phyloP scores from a whole-genome alignment of 2,888 invertebrate species.

The Drosophila macrospina region DNA sequence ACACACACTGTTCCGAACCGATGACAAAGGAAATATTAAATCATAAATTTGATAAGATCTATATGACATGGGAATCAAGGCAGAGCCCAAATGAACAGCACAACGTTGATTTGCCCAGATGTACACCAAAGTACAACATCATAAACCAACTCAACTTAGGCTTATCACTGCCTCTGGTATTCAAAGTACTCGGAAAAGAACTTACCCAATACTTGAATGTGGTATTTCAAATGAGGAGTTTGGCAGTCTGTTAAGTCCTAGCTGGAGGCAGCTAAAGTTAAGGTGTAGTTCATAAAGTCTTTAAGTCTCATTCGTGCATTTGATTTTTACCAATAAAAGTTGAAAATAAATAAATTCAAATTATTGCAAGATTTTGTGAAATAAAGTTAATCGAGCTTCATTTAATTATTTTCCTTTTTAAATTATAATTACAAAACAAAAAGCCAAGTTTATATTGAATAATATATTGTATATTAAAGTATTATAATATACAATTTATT shows the following conservation, averaged over 20 bases:
- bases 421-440: too few relatives aligned
- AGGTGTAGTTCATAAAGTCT: too few relatives aligned
- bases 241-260: neutral
- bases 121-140: neutral
- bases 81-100: neutral
- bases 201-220: neutral
- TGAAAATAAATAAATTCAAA: too few relatives aligned
- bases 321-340: too few relatives aligned
- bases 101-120: slow-evolving; percentile 1
- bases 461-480: too few relatives aligned
- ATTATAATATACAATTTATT: too few relatives aligned
- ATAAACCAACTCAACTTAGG: slow-evolving; percentile 4
- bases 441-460: too few relatives aligned
- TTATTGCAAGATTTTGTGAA: too few relatives aligned
- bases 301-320: too few relatives aligned
- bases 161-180: slow-evolving; percentile 1
- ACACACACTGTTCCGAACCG: neutral
- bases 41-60: slow-evolving; percentile 23
- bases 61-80: neutral
- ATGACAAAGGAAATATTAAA: slow-evolving; percentile 25
- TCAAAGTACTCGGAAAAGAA: neutral
- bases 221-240: neutral
- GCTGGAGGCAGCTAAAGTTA: neutral
- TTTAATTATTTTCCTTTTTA: too few relatives aligned
- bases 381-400: too few relatives aligned